Conservation (phyloP, 2,797 vertebrate species). For the Gymnothorax reevesii region DNA sequence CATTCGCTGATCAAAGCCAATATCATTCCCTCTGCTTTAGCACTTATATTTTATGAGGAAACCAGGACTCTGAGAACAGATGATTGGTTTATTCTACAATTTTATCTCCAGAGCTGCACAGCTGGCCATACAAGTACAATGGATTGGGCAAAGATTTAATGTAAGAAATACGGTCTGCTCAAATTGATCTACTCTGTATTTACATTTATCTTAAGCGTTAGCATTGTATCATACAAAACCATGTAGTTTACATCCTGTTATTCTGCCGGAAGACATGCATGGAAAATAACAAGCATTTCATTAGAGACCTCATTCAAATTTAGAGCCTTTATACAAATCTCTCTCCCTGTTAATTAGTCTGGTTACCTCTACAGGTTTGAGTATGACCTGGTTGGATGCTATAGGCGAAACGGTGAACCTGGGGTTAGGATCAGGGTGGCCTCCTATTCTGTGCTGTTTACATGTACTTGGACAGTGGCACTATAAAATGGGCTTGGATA, state of each 20-base stretch:
- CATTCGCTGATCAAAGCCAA: not conserved
- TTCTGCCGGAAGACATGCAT: too few relatives aligned
- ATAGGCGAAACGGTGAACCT: not conserved
- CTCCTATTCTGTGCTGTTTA: not conserved
- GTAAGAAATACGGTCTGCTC: not conserved
- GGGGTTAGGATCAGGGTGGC: not conserved
- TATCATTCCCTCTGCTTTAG: not conserved
- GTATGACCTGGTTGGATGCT: not conserved
- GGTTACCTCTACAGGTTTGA: not conserved
- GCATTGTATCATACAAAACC: too few relatives aligned
- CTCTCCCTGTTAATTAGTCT: not conserved
- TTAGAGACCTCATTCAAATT: too few relatives aligned
- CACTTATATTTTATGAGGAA: not conserved
- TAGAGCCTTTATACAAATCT: not conserved
- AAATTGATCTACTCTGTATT: too few relatives aligned
- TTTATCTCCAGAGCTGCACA: not conserved
- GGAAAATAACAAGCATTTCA: too few relatives aligned
- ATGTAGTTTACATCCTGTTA: too few relatives aligned
- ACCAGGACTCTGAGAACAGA: constrained; percentile 16
- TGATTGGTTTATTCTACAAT: not conserved
- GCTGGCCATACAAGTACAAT: not conserved
- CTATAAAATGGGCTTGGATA: too few relatives aligned
- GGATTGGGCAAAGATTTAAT: not conserved
- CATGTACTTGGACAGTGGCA: too few relatives aligned
- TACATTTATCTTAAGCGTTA: too few relatives aligned